Base-by-base conservation (phyloP, 1,140 invertebrate species). In the Acyrthosiphon pisum region DNA sequence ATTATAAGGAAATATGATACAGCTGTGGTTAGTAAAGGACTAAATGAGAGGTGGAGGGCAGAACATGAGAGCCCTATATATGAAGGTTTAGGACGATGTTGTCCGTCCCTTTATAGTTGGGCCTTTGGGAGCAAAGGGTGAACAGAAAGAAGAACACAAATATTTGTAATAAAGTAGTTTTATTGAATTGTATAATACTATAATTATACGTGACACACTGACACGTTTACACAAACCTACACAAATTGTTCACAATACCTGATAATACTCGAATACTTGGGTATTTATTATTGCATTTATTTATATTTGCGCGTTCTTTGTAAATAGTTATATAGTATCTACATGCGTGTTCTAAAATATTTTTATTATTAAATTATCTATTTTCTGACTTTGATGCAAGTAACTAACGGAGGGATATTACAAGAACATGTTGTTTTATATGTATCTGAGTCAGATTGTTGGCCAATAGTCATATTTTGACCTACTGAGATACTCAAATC, bases 391-490 rank as follows among this genome's bases (percentile, higher is more conserved):
- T 93, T 93, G 4, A 86, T 50, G 48, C 91, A 93, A 53, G 91
- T 93, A 18, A 93, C 14, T 30, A 93, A 56, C 0, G 91, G 91
- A 26, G 91, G 91, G 8, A 20, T 44, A 37, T 84, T 50, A 56
- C 91, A 93, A 11, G 91, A 93, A 86, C 91, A 93, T 23, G 81
- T 41, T 20, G 81, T 84, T 50, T 41, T 53, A 37, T 93, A 93
- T 2, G 81, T 30, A 30, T 56, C 37, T 0, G 35, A 48, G 81
- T 93, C 76, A 7, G 35, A 20, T 20, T 86, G 81, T 41, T 18
- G 20, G 14, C 26, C 48, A 35, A 93, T 30, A 44, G 23, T 93
- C 30, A 93, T 37, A 30, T 53, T 84, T 93, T 93, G 91, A 26
- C 91, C 91, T 20, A 93, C 22, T 22, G 81, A 23, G 0, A 93